These are phyloP conservation scores for Channa argus DNA, from an alignment of 2,113 vertebrate species.

Conservation along the genomic window DNA sequence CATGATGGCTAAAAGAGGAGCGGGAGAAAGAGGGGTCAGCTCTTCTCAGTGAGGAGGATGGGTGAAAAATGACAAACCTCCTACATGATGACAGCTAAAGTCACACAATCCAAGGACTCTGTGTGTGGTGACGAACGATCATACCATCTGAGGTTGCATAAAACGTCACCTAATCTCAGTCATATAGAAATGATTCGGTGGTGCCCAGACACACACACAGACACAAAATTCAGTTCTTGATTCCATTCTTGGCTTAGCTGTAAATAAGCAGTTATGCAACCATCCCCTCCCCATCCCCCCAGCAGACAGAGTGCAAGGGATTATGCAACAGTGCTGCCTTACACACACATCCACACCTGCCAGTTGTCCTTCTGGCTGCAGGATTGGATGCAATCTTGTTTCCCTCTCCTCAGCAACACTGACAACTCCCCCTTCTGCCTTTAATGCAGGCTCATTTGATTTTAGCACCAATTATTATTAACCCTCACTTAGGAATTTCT, in stretches of 20 bases:
- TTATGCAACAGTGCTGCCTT: constrained; percentile 60
- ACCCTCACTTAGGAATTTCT: background rate
- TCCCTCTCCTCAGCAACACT: constrained; percentile 60
- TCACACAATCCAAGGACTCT: background rate
- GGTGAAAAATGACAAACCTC: background rate
- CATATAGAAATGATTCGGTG: background rate
- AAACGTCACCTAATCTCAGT: background rate
- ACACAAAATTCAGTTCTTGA: constrained; percentile 46
- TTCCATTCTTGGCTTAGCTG: constrained; percentile 36
- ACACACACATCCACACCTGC: constrained; percentile 53
- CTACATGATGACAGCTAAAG: background rate
- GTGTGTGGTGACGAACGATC: background rate
- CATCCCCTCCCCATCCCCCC: constrained; percentile 19
- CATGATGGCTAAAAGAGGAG: constrained; percentile 83
- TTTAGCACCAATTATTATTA: background rate
- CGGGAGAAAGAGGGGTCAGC: constrained; percentile 20
- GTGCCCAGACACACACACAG: constrained; percentile 11
- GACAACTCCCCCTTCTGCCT: background rate
- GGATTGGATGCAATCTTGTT: constrained; percentile 36
- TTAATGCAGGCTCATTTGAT: background rate
- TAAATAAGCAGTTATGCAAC: constrained; percentile 75
- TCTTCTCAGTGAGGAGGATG: constrained; percentile 9
- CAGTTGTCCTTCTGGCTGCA: constrained; percentile 53
- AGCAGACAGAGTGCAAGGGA: constrained; percentile 31
- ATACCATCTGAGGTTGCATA: background rate